Evolutionary conservation across 1,140 invertebrate genomes (phyloP).

Genomic region (Pachypeltis micranthus): DNA sequence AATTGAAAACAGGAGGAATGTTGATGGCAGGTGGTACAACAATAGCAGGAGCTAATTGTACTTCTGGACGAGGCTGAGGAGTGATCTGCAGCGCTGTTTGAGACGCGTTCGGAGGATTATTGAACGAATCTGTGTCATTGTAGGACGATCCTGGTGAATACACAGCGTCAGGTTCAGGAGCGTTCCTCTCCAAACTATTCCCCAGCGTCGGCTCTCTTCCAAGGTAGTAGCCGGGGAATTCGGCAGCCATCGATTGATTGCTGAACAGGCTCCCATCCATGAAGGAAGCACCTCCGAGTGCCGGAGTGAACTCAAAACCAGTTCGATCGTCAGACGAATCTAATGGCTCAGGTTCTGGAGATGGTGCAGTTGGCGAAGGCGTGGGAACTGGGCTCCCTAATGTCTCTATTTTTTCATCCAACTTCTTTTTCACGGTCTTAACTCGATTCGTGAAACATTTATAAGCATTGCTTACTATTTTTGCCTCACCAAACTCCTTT

Average conservation of each 20-base stretch:
- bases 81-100: no score
- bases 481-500: constrained; percentile 78
- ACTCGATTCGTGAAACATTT: constrained; percentile 80
- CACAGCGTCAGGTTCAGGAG: no score
- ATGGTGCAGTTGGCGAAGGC: constrained; percentile 69
- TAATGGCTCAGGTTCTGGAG: constrained; percentile 66
- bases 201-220: no score
- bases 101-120: no score
- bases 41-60: no score
- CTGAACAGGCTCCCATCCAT: constrained; percentile 3
- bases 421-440: constrained; percentile 67
- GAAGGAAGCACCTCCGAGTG: background rate
- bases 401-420: constrained; percentile 59
- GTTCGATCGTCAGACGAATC: constrained; percentile 34
- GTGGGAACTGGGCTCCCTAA: constrained; percentile 50
- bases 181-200: no score
- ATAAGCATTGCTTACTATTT: constrained; percentile 85
- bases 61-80: no score
- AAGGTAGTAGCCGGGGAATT: background rate
- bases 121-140: background rate
- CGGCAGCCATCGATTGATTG: background rate
- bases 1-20: background rate
- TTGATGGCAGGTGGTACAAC: background rate
- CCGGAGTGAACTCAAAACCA: background rate
- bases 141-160: background rate